phyloP scores from a whole-genome alignment of 2,113 vertebrate species.

The Mastomys natalensis region DNA sequence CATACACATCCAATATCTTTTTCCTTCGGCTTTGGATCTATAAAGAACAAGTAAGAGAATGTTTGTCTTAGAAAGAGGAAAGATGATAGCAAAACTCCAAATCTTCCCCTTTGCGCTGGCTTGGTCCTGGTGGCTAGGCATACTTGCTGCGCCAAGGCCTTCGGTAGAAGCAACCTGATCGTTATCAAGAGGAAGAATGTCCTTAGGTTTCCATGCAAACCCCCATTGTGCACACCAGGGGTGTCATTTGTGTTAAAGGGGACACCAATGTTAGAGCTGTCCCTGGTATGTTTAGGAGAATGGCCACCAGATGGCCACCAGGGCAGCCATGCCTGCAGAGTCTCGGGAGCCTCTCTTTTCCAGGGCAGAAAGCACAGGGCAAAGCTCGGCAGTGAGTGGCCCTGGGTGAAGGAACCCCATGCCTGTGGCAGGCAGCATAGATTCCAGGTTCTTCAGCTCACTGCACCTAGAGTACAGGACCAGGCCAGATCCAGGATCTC shows the following conservation, averaged over 20 bases:
- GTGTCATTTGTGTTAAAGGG: neutral
- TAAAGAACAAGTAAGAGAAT: conserved; percentile 29
- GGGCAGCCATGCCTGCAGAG: neutral
- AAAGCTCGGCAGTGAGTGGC: neutral
- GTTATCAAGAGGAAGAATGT: neutral
- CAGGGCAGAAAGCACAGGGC: neutral
- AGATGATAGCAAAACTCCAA: neutral
- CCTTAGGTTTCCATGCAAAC: too few relatives aligned
- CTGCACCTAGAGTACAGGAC: neutral
- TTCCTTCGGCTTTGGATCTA: conserved; percentile 98
- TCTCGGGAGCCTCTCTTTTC: neutral
- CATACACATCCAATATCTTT: conserved; percentile 97
- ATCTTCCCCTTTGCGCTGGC: neutral
- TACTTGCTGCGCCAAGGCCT: neutral
- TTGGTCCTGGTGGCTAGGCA: neutral
- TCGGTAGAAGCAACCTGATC: neutral
- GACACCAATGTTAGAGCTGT: neutral
- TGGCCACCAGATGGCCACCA: rapidly evolving
- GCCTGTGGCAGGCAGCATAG: rapidly evolving
- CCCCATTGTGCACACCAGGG: rapidly evolving
- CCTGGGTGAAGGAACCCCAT: neutral
- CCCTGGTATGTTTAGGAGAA: neutral
- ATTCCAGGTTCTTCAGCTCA: neutral
- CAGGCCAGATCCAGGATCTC: neutral
- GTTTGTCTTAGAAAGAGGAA: neutral